A percentile compares a stretch with the other conserved stretches of the same genome.
Evolutionary conservation across 2,797 vertebrate genomes (phyloP).

Genomic region (Helarctos malayanus): DNA sequence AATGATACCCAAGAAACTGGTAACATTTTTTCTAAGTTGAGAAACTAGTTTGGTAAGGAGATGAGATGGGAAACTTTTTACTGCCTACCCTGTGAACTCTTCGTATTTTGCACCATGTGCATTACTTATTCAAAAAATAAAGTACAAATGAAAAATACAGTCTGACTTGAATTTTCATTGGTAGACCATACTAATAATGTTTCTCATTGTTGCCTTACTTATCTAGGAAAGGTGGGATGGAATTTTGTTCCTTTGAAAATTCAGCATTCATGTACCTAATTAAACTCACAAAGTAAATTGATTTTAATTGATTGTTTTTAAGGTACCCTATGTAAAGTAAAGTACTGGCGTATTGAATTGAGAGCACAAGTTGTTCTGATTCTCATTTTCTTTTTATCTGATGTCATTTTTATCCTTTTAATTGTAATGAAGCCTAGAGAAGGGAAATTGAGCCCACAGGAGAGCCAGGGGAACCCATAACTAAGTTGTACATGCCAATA

Average conservation of each 20-base stretch:
- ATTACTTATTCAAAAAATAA: constrained; percentile 11
- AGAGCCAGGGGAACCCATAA: not conserved
- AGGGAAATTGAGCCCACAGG: not conserved
- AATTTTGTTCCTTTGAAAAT: constrained; percentile 46
- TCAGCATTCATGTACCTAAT: not conserved
- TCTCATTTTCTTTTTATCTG: not conserved
- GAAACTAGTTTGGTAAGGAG: not conserved
- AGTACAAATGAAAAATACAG: not conserved
- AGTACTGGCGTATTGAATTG: not conserved
- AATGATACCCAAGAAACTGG: not conserved
- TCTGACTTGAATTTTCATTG: constrained; percentile 35
- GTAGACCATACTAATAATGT: not conserved
- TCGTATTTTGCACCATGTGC: not conserved
- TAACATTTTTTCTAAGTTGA: constrained; percentile 19
- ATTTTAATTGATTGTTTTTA: constrained; percentile 24
- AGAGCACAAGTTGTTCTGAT: not conserved
- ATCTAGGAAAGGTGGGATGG: not conserved
- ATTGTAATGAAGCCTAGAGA: not conserved
- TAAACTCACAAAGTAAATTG: not conserved
- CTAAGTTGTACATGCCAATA: not conserved
- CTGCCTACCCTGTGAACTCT: not conserved
- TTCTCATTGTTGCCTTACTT: not conserved
- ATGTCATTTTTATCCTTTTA: not conserved
- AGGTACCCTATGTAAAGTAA: not conserved
- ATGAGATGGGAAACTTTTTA: not conserved